Percentiles rank a stretch among this genome's conserved stretches.
Evolutionary conservation across 2,888 invertebrate genomes (phyloP).

Genomic region (Diploptera punctata): DNA sequence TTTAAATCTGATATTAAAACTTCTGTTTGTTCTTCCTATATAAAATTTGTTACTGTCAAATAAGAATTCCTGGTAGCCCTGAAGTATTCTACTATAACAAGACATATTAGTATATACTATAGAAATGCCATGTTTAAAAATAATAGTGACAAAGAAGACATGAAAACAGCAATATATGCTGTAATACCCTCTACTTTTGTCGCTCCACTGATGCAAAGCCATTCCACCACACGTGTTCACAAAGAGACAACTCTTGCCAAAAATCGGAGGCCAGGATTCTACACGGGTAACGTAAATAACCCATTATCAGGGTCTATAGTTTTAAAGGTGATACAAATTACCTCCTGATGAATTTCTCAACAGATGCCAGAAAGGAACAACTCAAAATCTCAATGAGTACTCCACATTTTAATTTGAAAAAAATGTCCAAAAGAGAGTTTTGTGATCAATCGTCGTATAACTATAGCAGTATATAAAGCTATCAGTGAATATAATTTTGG

Average conservation of each 20-base stretch:
- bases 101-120: too few relatives aligned
- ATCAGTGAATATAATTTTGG: background rate
- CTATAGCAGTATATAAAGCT: background rate
- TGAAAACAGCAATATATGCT: too few relatives aligned
- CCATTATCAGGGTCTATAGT: background rate
- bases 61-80: too few relatives aligned
- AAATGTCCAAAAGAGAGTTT: background rate
- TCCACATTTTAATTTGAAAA: background rate
- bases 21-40: too few relatives aligned
- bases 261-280: background rate
- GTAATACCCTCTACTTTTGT: too few relatives aligned
- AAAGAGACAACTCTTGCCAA: background rate
- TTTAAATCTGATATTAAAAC: too few relatives aligned
- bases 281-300: background rate
- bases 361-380: background rate
- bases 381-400: background rate
- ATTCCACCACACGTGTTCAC: too few relatives aligned
- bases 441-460: background rate
- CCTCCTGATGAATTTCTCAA: background rate
- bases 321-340: background rate
- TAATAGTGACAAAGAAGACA: too few relatives aligned
- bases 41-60: too few relatives aligned
- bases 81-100: too few relatives aligned
- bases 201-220: too few relatives aligned
- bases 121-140: too few relatives aligned